Conservation (phyloP, 2,797 vertebrate genomes). For the Stomatorhinus walkeri region DNA sequence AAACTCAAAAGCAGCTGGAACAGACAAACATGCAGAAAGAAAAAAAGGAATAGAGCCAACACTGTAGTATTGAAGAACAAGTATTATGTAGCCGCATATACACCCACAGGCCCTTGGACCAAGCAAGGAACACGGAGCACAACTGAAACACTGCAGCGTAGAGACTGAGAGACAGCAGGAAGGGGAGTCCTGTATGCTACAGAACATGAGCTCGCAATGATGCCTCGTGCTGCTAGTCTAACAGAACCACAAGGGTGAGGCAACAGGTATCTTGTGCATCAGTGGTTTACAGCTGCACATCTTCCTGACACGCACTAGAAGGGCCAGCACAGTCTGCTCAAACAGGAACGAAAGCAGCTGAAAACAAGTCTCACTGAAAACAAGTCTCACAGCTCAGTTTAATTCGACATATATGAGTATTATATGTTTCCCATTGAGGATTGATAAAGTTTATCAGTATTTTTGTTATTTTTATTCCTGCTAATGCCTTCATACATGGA, state of each 20-base stretch:
- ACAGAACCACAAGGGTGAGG: not conserved
- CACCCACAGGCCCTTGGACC: not conserved
- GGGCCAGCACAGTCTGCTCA: not conserved
- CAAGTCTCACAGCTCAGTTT: not conserved
- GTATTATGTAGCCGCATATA: not conserved
- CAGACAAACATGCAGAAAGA: not conserved
- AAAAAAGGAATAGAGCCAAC: not conserved
- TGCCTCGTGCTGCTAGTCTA: not conserved
- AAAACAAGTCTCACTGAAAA: not conserved
- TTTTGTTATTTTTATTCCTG: not conserved
- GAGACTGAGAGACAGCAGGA: not conserved
- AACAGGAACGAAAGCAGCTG: not conserved
- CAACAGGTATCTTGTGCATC: not conserved
- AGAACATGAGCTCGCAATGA: not conserved
- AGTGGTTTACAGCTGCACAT: not conserved
- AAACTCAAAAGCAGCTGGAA: not conserved
- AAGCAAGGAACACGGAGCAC: not conserved
- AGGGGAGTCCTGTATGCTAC: not conserved
- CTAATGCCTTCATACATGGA: not conserved
- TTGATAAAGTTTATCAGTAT: not conserved
- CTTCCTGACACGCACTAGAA: not conserved
- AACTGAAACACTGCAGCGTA: not conserved
- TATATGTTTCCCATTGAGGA: not conserved
- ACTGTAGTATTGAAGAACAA: not conserved
- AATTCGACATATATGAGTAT: not conserved